These are phyloP conservation scores for Andricus grossulariae DNA, from an alignment of 1,140 invertebrate species.

Conservation along the genomic window DNA sequence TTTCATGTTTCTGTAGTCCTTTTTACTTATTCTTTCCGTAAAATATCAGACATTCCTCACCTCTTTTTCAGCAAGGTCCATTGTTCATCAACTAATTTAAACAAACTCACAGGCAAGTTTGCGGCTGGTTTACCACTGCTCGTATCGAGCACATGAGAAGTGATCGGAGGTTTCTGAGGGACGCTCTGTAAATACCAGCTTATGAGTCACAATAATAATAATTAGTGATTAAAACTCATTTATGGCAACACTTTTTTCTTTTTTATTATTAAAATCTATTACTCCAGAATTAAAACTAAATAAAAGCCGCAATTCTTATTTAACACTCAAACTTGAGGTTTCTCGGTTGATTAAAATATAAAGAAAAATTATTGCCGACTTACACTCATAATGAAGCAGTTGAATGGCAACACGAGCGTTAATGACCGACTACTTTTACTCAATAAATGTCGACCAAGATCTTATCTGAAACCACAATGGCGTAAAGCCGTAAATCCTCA, in stretches of 20 bases:
- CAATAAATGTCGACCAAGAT: neutral
- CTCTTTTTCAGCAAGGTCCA: constrained; percentile 77
- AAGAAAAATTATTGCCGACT: neutral
- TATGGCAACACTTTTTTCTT: neutral
- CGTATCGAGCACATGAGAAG: constrained; percentile 80
- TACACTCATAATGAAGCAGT: neutral
- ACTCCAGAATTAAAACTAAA: neutral
- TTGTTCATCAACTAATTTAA: constrained; percentile 74
- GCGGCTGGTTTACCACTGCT: constrained; percentile 76
- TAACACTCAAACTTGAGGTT: neutral
- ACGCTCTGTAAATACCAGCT: constrained; percentile 53
- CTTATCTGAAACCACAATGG: neutral
- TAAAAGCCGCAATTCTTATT: neutral
- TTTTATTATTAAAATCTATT: neutral
- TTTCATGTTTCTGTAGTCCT: too few relatives aligned
- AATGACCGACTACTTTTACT: neutral
- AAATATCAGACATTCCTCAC: constrained; percentile 45
- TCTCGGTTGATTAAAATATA: neutral
- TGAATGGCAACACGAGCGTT: neutral
- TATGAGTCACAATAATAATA: constrained; percentile 20
- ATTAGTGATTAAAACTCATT: neutral
- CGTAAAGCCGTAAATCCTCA: neutral
- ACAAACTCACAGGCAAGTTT: constrained; percentile 77
- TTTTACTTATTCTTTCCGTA: too few relatives aligned
- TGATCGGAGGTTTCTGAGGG: constrained; percentile 43